Percentiles rank a stretch among this genome's conserved stretches.
phyloP scores from a whole-genome alignment of 2,113 vertebrate genomes.

The Chionodraco myersi region DNA sequence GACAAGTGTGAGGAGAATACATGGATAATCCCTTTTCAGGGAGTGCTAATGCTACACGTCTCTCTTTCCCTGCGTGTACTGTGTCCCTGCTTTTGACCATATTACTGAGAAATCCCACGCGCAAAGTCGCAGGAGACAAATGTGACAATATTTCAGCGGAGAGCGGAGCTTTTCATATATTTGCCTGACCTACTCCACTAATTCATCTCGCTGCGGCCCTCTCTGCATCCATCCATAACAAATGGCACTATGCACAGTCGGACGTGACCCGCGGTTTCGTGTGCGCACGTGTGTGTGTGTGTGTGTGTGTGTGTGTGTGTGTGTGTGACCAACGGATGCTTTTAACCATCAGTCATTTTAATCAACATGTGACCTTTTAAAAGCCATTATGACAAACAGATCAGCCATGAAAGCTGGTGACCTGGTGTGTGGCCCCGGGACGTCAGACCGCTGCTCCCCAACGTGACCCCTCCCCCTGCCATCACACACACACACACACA shows the following conservation, averaged over 20 bases:
- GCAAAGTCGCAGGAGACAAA: background rate
- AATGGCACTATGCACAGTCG: constrained; percentile 45
- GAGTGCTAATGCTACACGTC: constrained; percentile 41
- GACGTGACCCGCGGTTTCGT: constrained; percentile 42
- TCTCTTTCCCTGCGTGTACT: constrained; percentile 29
- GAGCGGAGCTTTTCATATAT: constrained; percentile 48
- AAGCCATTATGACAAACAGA: constrained; percentile 80
- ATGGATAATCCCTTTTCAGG: constrained; percentile 60
- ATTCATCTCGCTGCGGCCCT: constrained; percentile 39
- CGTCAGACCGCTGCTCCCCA: constrained; percentile 25
- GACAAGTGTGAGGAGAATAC: constrained; percentile 64
- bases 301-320: background rate
- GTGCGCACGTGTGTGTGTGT: background rate
- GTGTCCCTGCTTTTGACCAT: constrained; percentile 12
- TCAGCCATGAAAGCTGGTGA: constrained; percentile 71
- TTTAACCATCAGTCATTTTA: constrained; percentile 79
- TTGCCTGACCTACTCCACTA: constrained; percentile 62
- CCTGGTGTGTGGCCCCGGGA: constrained; percentile 63
- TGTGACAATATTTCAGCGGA: constrained; percentile 18
- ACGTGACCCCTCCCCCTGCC: constrained; percentile 12
- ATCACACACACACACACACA: background rate
- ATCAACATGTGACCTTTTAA: constrained; percentile 82
- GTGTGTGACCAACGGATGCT: background rate
- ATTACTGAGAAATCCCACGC: constrained; percentile 18
- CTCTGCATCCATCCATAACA: constrained; percentile 54